Evolutionary conservation across 2,888 invertebrate species (phyloP).

Genomic region (Cryptus armator): DNA sequence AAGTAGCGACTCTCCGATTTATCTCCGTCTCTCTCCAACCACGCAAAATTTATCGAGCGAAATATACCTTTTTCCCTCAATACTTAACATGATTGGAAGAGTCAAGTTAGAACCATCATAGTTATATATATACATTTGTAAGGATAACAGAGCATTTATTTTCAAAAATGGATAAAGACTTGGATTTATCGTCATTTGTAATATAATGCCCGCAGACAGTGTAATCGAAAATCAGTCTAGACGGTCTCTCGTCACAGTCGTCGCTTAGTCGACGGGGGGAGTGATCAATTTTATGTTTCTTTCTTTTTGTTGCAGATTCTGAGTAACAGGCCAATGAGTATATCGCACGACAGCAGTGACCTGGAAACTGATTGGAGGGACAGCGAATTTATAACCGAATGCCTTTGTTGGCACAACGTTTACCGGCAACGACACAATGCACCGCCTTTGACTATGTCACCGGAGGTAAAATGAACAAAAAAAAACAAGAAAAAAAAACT

Average conservation of each 20-base stretch:
- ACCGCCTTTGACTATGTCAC: slow-evolving; percentile 90
- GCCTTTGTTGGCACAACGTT: slow-evolving; percentile 93
- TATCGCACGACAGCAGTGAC: slow-evolving; percentile 90
- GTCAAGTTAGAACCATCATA: not conserved
- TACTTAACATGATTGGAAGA: slow-evolving; percentile 21
- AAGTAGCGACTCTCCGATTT: slow-evolving; percentile 10
- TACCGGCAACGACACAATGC: slow-evolving; percentile 92
- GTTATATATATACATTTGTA: not conserved
- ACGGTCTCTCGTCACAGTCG: not conserved
- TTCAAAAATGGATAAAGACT: not conserved
- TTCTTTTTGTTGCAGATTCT: slow-evolving; percentile 87
- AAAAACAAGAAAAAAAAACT: not conserved
- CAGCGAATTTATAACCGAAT: slow-evolving; percentile 93
- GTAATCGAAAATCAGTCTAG: not conserved
- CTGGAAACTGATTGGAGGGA: slow-evolving; percentile 92
- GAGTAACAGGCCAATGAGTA: slow-evolving; percentile 89
- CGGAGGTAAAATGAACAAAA: slow-evolving; percentile 87
- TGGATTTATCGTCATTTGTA: not conserved
- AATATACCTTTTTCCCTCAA: slow-evolving; percentile 5
- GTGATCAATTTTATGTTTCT: slow-evolving; percentile 32
- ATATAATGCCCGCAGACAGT: not conserved
- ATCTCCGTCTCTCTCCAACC: slow-evolving; percentile 3
- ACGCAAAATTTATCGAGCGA: slow-evolving; percentile 22
- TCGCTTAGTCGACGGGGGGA: not conserved
- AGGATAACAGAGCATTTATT: not conserved